Conservation (phyloP, 2,113 vertebrate genomes). For the Xiphorhynchus elegans region DNA sequence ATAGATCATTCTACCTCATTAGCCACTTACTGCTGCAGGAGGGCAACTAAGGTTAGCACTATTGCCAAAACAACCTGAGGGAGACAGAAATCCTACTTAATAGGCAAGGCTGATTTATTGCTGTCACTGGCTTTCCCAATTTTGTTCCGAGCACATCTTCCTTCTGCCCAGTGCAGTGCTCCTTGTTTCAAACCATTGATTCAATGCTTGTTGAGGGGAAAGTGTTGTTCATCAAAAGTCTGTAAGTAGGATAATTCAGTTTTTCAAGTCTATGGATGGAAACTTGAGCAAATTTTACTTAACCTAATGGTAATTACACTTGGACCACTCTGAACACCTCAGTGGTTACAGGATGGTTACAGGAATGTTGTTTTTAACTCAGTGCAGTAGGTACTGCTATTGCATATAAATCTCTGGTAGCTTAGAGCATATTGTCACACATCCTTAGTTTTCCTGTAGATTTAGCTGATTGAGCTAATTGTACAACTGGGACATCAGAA, state of each 20-base stretch:
- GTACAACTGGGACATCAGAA: background rate
- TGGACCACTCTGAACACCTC: background rate
- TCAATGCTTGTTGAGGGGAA: background rate
- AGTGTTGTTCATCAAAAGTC: background rate
- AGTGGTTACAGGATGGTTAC: background rate
- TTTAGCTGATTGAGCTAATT: background rate
- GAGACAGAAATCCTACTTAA: constrained; percentile 58
- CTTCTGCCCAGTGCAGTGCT: background rate
- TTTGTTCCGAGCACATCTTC: background rate
- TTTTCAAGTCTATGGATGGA: background rate
- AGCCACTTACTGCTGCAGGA: constrained; percentile 58
- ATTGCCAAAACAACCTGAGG: constrained; percentile 66
- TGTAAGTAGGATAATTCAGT: background rate
- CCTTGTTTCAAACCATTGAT: background rate
- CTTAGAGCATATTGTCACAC: background rate
- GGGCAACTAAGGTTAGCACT: constrained; percentile 32
- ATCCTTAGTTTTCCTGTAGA: background rate
- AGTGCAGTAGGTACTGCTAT: background rate
- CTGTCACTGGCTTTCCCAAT: background rate
- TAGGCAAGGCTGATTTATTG: constrained; percentile 50
- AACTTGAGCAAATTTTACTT: constrained; percentile 19
- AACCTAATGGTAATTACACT: background rate
- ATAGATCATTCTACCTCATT: constrained; percentile 57
- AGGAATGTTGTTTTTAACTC: background rate
- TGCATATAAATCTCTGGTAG: background rate